Base-by-base conservation (phyloP, 2,113 vertebrate genomes). In the Poeciliopsis turrubarensis region DNA sequence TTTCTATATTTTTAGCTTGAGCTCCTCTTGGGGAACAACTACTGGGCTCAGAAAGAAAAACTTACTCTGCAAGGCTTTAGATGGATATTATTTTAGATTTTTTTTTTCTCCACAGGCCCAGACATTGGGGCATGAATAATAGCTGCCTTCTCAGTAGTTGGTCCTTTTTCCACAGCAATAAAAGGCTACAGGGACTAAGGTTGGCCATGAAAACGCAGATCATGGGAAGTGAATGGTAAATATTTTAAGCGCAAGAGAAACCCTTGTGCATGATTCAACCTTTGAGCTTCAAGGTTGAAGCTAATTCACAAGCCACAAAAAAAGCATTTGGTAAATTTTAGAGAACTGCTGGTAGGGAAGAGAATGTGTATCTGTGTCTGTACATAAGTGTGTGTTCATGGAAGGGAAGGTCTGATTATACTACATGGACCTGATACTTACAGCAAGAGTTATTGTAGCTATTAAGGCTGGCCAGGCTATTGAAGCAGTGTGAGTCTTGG, bases 141-240 rank as follows among this genome's bases (percentile, higher is more conserved):
- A 89, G 81, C 85, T 77, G 63, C 84, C 85, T 81, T 81, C 86
- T 80, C 80, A 31, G 73, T 80, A 86, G 89, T 63, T 80, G 89
- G 85, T 84, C 74, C 60, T 84, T 88, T 89, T 89, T 75, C 85
- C 77, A 75, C 73, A 70, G 81, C 73, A 76, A 74, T 88, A 87
- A 81, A 60, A 72, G 61, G 77, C 78, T 78, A 61, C 76, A 78
- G 85, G 85, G 85, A 80, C 87, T 76, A 77, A 72, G 65, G 69
- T 69, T 79, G 86, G 81, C 85, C 72, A 71, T 68, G 78, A 73
- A 68, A 86, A 83, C 73, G 77, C 89, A 86, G 84, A 92, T 94
- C 89, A 91, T 90, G 86, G 90, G 89, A 89, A 91, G 88, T 80
- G 86, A 94, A 92, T 88, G 73, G 91, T 92, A 94, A 92, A 94